phyloP scores from a whole-genome alignment of 2,888 invertebrate genomes.

The Thysanoteuthis rhombus region DNA sequence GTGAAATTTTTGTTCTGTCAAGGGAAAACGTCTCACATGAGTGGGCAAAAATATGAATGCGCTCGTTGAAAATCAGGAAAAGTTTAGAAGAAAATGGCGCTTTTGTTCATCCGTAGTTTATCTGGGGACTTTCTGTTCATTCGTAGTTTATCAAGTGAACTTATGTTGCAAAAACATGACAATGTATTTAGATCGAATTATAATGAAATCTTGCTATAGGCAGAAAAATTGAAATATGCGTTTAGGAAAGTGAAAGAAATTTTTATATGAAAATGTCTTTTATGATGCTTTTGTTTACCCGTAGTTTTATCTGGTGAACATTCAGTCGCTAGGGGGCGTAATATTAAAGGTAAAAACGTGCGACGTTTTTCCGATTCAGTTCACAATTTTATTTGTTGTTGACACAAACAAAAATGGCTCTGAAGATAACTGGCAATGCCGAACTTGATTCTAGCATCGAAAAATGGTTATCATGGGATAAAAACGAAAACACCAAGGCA shows the following conservation, averaged over 20 bases:
- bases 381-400: background rate
- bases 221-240: too few relatives aligned
- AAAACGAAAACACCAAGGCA: constrained; percentile 72
- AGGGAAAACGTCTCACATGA: background rate
- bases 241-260: too few relatives aligned
- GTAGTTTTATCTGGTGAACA: background rate
- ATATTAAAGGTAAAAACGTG: background rate
- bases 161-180: too few relatives aligned
- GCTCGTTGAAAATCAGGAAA: background rate
- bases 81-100: background rate
- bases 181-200: too few relatives aligned
- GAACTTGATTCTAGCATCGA: background rate
- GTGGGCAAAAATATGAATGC: too few relatives aligned
- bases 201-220: too few relatives aligned
- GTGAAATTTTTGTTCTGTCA: too few relatives aligned
- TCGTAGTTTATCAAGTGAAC: too few relatives aligned
- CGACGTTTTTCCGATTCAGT: background rate
- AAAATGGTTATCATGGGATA: constrained; percentile 24
- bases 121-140: too few relatives aligned
- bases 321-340: background rate
- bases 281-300: background rate
- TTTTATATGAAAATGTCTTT: too few relatives aligned
- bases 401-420: background rate
- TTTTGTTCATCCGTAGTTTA: background rate
- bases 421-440: background rate